These are phyloP conservation scores for Raja brachyura DNA, from an alignment of 2,113 vertebrate genomes.

Conservation along the genomic window DNA sequence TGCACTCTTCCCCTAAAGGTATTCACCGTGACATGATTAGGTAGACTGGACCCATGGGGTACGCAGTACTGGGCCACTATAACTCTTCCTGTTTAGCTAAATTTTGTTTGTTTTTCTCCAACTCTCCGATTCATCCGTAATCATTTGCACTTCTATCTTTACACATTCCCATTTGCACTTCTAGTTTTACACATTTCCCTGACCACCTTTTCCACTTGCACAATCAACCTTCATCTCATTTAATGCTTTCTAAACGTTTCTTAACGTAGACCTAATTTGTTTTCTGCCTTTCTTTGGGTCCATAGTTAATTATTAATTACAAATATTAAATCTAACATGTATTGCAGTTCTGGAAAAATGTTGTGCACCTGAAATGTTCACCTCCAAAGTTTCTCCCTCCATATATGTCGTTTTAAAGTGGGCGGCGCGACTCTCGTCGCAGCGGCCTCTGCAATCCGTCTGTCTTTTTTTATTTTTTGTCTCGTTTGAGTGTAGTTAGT, in stretches of 20 bases:
- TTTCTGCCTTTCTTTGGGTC: not conserved
- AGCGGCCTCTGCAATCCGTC: no score
- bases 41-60: not conserved
- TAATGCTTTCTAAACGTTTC: not conserved
- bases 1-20: not conserved
- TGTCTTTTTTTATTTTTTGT: no score
- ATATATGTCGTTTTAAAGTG: not conserved
- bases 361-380: not conserved
- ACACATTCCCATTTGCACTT: no score
- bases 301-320: not conserved
- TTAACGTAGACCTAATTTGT: no score
- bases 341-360: no score
- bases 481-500: no score
- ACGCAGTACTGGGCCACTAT: not conserved
- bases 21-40: no score
- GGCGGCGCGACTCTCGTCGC: no score
- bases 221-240: not conserved
- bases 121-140: not conserved
- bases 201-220: no score
- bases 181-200: not conserved
- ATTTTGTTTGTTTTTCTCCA: not conserved
- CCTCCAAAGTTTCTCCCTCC: not conserved
- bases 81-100: not conserved
- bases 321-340: not conserved
- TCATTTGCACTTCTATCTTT: not conserved